A percentile compares a stretch with the other conserved stretches of the same genome.
Evolutionary conservation across 35 echinoderm and acorn worm species (phyloP).

Genomic region (Stichopus chloronotus): DNA sequence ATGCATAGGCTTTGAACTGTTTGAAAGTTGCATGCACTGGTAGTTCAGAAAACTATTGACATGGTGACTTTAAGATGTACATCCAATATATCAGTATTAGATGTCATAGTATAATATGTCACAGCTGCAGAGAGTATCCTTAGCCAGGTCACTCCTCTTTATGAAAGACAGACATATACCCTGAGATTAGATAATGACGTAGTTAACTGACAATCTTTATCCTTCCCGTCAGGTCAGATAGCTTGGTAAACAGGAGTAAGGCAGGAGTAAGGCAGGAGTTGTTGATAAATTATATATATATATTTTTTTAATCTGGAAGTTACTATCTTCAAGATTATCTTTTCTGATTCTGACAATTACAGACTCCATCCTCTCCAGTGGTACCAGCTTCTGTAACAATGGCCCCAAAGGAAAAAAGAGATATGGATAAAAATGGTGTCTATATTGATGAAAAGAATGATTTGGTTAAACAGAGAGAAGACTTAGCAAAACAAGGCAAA

Average conservation of each 20-base stretch:
- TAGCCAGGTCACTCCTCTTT: too few relatives aligned
- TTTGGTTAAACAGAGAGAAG: not conserved
- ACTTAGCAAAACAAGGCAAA: not conserved
- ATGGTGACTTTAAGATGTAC: too few relatives aligned
- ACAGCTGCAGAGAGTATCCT: too few relatives aligned
- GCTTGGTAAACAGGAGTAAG: not conserved
- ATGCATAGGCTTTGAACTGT: too few relatives aligned
- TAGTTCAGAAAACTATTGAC: too few relatives aligned
- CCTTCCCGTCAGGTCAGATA: too few relatives aligned
- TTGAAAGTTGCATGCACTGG: too few relatives aligned
- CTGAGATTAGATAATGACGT: too few relatives aligned
- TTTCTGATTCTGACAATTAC: not conserved
- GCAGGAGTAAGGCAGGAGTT: not conserved
- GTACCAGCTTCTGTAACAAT: not conserved
- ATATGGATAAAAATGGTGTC: not conserved
- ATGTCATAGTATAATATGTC: too few relatives aligned
- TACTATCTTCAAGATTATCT: not conserved
- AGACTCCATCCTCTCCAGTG: not conserved
- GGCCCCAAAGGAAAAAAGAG: not conserved
- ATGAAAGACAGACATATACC: too few relatives aligned
- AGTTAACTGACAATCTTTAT: too few relatives aligned
- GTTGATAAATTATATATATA: not conserved
- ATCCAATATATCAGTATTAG: too few relatives aligned
- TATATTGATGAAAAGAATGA: conserved; percentile 21
- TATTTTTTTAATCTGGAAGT: not conserved